Base-by-base conservation (phyloP, 2,888 invertebrate species). In the Bedellia somnulentella region DNA sequence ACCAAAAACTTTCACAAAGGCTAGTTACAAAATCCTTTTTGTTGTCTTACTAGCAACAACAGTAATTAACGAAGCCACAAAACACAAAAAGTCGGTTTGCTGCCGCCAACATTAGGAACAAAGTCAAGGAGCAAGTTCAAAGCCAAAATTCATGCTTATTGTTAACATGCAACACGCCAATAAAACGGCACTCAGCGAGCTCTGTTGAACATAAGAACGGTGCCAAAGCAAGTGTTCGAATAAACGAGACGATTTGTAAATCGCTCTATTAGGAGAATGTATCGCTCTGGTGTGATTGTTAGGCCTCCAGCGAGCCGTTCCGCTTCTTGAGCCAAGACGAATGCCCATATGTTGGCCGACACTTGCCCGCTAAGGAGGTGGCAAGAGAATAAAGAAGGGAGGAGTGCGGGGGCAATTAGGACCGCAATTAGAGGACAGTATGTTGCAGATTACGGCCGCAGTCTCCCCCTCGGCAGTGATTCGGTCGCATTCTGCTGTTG, bases 371-470 rank as follows among this genome's bases (percentile, higher is more conserved):
- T 36, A 27, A 30, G 30, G 25, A 52, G 47, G 39, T 39, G 33
- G 35, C 38, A 18, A 9, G 40, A 36, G 46, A 53, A 58, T 53
- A 53, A 58, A 57, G 53, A 62, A 51, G 54, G 54, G 53, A 39
- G 44, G 44, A 34, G 39, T 42, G 43, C 40, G 45, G 44, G 54
- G 55, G 53, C 68, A 75, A 76, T 76, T 71, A 75, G 68, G 57
- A 55, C 60, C 61, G 64, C 75, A 75, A 75, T 77, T 75, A 73
- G 67, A 57, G 70, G 70, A 64, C 75, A 73, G 70, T 71, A 55
- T 70, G 75, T 71, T 52, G 58, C 56, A 66, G 68, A 73, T 75
- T 73, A 70, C 71, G 50, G 47, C 57, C 60, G 47, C 57, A 51
- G 52, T 44, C 50, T 51, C 54, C n/a, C 53, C 36, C 36, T 34